phyloP scores from a whole-genome alignment of 53 echinoderm and acorn worm genomes.

The Pentamera pediparva region DNA sequence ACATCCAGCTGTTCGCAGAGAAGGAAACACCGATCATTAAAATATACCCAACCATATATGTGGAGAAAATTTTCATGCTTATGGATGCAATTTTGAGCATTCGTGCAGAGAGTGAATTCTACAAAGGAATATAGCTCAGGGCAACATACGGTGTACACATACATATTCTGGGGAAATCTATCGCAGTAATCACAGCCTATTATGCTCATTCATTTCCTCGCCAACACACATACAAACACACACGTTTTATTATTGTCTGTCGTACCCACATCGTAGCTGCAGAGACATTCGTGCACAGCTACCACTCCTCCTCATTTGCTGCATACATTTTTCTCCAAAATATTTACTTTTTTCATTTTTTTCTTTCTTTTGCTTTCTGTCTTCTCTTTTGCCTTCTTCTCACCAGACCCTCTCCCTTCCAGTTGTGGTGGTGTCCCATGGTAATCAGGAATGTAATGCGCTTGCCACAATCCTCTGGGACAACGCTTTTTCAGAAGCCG shows the following conservation, averaged over 20 bases:
- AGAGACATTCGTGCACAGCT: conserved; percentile 34
- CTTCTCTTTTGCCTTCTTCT: conserved; percentile 14
- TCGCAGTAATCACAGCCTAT: too few relatives aligned
- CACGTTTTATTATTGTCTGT: not conserved
- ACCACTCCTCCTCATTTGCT: conserved; percentile 26
- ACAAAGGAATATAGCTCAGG: too few relatives aligned
- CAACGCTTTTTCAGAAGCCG: conserved; percentile 96
- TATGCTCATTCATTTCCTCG: too few relatives aligned
- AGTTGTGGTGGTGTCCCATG: conserved; percentile 99
- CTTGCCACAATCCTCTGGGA: conserved; percentile 99
- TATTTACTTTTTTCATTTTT: not conserved
- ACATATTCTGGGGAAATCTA: too few relatives aligned
- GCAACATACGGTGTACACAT: too few relatives aligned
- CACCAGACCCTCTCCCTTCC: conserved; percentile 86
- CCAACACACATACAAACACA: too few relatives aligned
- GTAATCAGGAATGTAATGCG: conserved; percentile 99
- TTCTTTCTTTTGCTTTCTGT: not conserved
- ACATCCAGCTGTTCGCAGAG: too few relatives aligned
- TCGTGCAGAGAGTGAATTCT: not conserved
- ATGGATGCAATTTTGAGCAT: too few relatives aligned
- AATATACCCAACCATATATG: too few relatives aligned
- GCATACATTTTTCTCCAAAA: conserved; percentile 2
- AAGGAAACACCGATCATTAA: too few relatives aligned
- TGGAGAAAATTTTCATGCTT: too few relatives aligned
- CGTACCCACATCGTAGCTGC: not conserved